Evolutionary conservation across 1,140 invertebrate genomes (phyloP), one percentile per base, ranked within the genome.

Genomic region (Cardiocondyla obscurior): DNA sequence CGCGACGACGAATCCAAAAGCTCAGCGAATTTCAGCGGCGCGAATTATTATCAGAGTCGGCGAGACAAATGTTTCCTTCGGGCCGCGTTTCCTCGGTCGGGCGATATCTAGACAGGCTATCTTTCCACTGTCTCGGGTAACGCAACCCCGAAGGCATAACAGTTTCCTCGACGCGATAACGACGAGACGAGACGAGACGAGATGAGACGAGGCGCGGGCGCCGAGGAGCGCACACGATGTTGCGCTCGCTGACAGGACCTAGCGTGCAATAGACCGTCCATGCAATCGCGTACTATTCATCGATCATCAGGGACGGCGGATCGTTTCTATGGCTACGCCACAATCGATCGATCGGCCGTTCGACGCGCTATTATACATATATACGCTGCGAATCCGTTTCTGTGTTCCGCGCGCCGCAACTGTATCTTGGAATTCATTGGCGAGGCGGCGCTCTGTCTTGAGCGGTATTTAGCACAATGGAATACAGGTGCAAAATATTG

Each of bases 271-370:
- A 74, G 85, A 77, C 81, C 70, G 65, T 86, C 85, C 84, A 73
- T 76, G 72, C 82, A 87, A 83, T 85, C 85, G 84, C 82, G 69
- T 81, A 58, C 84, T 85, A 79, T 79, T 87, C 85, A 82, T 87
- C 84, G 85, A 83, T 86, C 84, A 77, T 83, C 84, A 83, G 74
- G 81, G 65, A 86, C 81, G 64, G 81, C 64, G 85, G 85, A 86
- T 87, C 85, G 81, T 87, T 87, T 83, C 85, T 87, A 87, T 86
- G 85, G 84, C 85, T 87, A 87, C 85, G 62, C 65, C 65, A 64
- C 81, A 74, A 86, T 87, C 85, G 84, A 86, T 87, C 84, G 76
- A 86, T 86, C 76, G 83, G 39, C 65, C 44, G 30, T 81, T 85
- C 79, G 64, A 72, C 70, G 81, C 81, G 81, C 81, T 83, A 81